Conservation (phyloP, 1,140 invertebrate genomes). For the Ephestia elutella region DNA sequence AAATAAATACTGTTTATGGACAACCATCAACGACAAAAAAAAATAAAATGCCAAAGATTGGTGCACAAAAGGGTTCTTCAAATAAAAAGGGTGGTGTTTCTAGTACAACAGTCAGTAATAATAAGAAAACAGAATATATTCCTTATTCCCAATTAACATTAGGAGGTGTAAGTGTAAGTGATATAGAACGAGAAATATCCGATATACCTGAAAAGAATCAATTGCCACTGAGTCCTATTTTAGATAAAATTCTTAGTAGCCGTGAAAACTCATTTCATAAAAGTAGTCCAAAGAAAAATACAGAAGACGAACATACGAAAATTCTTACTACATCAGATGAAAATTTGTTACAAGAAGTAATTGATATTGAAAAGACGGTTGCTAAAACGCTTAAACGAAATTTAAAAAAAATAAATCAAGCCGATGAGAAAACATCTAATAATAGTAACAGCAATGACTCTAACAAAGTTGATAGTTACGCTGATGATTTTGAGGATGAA, state of each 20-base stretch:
- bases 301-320: constrained; percentile 33
- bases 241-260: constrained; percentile 55
- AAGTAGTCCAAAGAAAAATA: constrained; percentile 31
- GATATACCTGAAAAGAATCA: constrained; percentile 43
- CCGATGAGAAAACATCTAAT: constrained; percentile 9
- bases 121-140: constrained; percentile 63
- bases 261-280: constrained; percentile 48
- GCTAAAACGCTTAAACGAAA: constrained; percentile 37
- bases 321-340: constrained; percentile 59
- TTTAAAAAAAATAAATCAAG: constrained; percentile 20
- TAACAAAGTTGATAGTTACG: constrained; percentile 49
- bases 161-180: constrained; percentile 59
- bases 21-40: constrained; percentile 28
- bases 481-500: constrained; percentile 68
- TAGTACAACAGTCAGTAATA: constrained; percentile 10
- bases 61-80: constrained; percentile 23
- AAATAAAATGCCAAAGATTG: constrained; percentile 20
- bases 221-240: constrained; percentile 48
- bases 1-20: constrained; percentile 52
- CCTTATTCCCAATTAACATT: constrained; percentile 69
- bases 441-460: constrained; percentile 18
- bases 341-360: constrained; percentile 60
- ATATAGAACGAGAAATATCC: constrained; percentile 59
- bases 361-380: constrained; percentile 55
- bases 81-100: constrained; percentile 10